phyloP scores from a whole-genome alignment of 1,140 invertebrate species.

The Arctopsyche grandis region DNA sequence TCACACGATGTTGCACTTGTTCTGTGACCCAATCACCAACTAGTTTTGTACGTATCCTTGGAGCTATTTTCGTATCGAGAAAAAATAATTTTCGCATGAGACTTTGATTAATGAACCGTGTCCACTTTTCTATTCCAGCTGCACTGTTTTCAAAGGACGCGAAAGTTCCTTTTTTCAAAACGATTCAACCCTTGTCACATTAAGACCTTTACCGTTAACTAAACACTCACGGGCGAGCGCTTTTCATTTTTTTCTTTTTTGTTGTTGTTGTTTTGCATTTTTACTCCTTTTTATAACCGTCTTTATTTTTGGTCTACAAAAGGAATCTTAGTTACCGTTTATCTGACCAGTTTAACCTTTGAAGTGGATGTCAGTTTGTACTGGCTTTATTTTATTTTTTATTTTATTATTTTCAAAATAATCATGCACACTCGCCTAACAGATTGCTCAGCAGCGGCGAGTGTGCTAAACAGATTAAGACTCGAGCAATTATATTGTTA shows the following conservation, averaged over 20 bases:
- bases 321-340: background rate
- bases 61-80: background rate
- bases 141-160: constrained; percentile 8
- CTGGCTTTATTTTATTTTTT: too few relatives aligned
- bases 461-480: too few relatives aligned
- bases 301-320: background rate
- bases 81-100: background rate
- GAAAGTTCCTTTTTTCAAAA: background rate
- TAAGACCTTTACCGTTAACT: background rate
- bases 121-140: constrained; percentile 13
- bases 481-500: too few relatives aligned
- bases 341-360: too few relatives aligned
- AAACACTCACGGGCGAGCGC: constrained; percentile 1
- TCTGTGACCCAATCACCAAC: background rate
- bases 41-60: background rate
- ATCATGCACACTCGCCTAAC: too few relatives aligned
- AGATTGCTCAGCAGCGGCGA: too few relatives aligned
- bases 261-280: background rate
- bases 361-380: too few relatives aligned
- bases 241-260: background rate
- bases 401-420: too few relatives aligned
- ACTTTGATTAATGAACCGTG: constrained; percentile 20
- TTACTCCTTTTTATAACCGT: background rate
- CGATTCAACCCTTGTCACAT: background rate
- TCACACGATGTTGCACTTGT: background rate